These are phyloP conservation scores for Pelobates fuscus DNA, from an alignment of 2,113 vertebrate species.

Conservation along the genomic window DNA sequence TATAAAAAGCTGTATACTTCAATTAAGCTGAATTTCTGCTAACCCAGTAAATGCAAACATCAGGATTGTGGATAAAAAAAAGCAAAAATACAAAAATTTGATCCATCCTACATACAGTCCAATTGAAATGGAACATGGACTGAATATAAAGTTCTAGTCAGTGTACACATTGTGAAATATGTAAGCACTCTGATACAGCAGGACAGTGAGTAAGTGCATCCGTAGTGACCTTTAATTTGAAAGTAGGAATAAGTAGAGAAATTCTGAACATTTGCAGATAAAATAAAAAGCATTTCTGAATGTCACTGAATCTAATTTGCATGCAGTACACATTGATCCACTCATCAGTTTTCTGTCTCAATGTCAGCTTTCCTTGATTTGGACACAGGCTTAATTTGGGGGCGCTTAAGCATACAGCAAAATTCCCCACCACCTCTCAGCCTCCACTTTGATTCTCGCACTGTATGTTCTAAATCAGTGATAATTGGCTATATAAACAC, in stretches of 20 bases:
- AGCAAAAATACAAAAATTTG: too few relatives aligned
- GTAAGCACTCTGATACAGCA: neutral
- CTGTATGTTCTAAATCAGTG: too few relatives aligned
- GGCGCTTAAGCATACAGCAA: neutral
- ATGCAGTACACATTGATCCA: neutral
- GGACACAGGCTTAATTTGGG: neutral
- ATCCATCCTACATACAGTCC: too few relatives aligned
- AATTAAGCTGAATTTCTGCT: too few relatives aligned
- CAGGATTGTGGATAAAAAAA: too few relatives aligned
- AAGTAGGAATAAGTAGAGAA: too few relatives aligned
- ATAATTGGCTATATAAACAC: too few relatives aligned
- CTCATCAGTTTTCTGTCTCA: neutral
- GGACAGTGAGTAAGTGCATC: neutral
- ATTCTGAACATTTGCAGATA: neutral
- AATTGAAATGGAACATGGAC: too few relatives aligned
- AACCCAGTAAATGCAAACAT: too few relatives aligned
- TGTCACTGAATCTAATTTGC: neutral
- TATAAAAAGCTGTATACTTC: too few relatives aligned
- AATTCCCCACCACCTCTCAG: neutral
- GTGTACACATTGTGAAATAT: too few relatives aligned
- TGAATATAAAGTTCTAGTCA: too few relatives aligned
- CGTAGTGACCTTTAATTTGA: neutral
- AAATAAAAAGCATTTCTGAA: neutral
- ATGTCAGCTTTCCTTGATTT: neutral
- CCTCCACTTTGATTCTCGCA: constrained; percentile 7